Percentiles rank a stretch among this genome's conserved stretches.
Conservation (phyloP, 1,140 invertebrate genomes). For the Pteromalus puparum region DNA sequence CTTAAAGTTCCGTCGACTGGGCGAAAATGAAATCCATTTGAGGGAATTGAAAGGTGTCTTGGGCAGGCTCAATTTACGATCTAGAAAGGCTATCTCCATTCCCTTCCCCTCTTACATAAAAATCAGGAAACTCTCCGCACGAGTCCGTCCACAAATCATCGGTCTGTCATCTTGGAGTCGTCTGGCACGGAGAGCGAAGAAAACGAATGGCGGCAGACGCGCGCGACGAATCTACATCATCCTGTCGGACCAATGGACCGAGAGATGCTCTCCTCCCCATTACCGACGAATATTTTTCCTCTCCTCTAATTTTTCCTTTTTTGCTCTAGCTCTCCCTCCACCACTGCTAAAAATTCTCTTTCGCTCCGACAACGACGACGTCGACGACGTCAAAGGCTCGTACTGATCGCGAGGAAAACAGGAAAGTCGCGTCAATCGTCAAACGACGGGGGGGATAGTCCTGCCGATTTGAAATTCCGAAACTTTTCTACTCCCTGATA, state of each 20-base stretch:
- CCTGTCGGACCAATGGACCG: conserved; percentile 71
- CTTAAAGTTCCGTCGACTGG: neutral
- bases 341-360: neutral
- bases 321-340: neutral
- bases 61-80: conserved; percentile 69
- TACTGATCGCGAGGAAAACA: conserved; percentile 58
- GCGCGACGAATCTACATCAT: conserved; percentile 71
- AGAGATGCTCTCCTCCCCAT: conserved; percentile 64
- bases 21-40: conserved; percentile 38
- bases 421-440: conserved; percentile 58
- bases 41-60: conserved; percentile 41
- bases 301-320: conserved; percentile 36
- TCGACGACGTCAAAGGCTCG: conserved; percentile 17
- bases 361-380: neutral
- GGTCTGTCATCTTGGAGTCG: conserved; percentile 63
- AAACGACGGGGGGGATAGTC: conserved; percentile 34
- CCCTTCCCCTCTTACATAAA: conserved; percentile 67
- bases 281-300: conserved; percentile 57
- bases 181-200: conserved; percentile 54
- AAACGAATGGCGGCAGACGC: conserved; percentile 57
- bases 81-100: conserved; percentile 52
- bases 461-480: conserved; percentile 65
- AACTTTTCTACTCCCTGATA: conserved; percentile 63
- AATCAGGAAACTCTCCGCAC: conserved; percentile 67
- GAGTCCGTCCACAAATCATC: conserved; percentile 71